Evolutionary conservation across 2,113 vertebrate genomes (phyloP).

Genomic region (Chascanopsetta lugubris): DNA sequence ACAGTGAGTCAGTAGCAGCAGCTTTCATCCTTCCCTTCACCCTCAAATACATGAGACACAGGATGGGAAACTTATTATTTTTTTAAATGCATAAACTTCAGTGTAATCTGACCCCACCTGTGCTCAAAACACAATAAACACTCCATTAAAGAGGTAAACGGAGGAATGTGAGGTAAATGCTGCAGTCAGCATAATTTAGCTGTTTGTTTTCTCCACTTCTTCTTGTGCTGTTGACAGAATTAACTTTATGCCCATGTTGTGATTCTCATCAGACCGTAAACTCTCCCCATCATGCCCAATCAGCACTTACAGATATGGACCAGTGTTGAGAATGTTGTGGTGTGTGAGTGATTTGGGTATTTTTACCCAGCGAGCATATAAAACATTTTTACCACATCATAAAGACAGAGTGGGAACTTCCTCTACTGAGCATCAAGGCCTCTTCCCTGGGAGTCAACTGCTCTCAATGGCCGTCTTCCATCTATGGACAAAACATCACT

Average conservation of each 20-base stretch:
- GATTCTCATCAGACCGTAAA: not conserved
- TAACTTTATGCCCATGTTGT: not conserved
- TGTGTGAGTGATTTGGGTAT: not conserved
- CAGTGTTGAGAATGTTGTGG: not conserved
- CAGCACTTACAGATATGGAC: not conserved
- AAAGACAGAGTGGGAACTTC: not conserved
- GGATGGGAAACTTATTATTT: no score
- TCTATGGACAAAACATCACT: constrained; percentile 22
- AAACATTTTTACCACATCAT: not conserved
- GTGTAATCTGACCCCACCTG: no score
- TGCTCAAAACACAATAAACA: no score
- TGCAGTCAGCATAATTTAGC: no score
- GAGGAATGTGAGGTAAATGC: no score
- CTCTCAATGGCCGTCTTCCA: constrained; percentile 20
- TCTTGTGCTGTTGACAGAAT: not conserved
- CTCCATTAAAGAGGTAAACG: no score
- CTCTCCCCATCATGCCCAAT: not conserved
- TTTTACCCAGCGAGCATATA: not conserved
- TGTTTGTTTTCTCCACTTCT: not conserved
- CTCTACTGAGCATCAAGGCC: not conserved
- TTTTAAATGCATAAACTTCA: no score
- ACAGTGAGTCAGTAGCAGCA: no score
- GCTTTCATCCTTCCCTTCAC: not conserved
- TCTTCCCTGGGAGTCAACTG: not conserved
- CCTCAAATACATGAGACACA: no score